These are phyloP conservation scores for Rhodeus uyekii DNA, from an alignment of 2,797 vertebrate genomes.

Conservation along the genomic window DNA sequence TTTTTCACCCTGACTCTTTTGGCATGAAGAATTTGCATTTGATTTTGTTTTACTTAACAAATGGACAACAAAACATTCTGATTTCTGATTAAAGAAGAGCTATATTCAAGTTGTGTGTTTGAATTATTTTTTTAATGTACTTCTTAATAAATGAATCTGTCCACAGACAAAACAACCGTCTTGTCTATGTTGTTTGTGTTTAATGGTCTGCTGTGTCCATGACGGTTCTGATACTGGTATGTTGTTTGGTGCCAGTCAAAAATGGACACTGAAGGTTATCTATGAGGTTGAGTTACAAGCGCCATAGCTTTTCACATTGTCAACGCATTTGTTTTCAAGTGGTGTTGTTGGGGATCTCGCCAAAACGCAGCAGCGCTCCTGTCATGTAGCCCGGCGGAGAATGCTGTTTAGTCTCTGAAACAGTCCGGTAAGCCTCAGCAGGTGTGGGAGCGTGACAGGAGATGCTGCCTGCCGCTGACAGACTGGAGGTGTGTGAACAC, in stretches of 20 bases:
- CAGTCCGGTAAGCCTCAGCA: slow-evolving; percentile 29
- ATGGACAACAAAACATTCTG: background rate
- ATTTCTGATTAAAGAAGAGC: background rate
- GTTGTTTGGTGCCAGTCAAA: background rate
- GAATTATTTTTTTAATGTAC: background rate
- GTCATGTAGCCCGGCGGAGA: slow-evolving; percentile 17
- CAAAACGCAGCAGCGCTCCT: slow-evolving; percentile 13
- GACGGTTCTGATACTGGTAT: background rate
- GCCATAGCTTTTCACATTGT: slow-evolving; percentile 2
- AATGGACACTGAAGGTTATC: slow-evolving; percentile 26
- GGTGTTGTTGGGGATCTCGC: slow-evolving; percentile 2
- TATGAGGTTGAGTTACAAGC: slow-evolving; percentile 33
- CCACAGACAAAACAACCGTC: too few species aligned
- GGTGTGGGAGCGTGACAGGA: slow-evolving; percentile 12
- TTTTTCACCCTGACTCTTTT: background rate
- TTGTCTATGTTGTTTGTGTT: background rate
- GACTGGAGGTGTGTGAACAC: background rate
- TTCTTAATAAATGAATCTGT: too few species aligned
- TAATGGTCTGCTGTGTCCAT: background rate
- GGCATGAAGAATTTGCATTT: background rate
- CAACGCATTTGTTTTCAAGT: slow-evolving; percentile 18
- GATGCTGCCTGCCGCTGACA: background rate
- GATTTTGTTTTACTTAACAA: background rate
- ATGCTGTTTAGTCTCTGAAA: slow-evolving; percentile 33
- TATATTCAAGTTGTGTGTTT: background rate